Percentiles rank a stretch among this genome's conserved stretches.
phyloP scores from a whole-genome alignment of 2,113 vertebrate species.

The Morphnarchus princeps region DNA sequence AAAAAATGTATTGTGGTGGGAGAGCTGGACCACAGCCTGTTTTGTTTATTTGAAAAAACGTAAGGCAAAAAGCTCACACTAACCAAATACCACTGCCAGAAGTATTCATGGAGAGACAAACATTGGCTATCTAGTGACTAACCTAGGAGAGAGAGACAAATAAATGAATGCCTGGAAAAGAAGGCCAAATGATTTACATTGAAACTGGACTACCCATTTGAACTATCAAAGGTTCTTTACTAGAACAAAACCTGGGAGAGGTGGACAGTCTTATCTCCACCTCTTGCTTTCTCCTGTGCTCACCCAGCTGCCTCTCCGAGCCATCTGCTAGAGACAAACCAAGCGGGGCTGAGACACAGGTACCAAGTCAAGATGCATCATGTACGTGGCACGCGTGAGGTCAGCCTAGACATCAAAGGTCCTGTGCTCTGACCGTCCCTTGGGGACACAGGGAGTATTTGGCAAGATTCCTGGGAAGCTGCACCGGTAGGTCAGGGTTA shows the following conservation, averaged over 20 bases:
- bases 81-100: too few species aligned
- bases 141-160: not conserved
- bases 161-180: not conserved
- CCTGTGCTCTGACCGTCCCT: not conserved
- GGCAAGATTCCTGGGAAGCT: not conserved
- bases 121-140: not conserved
- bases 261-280: not conserved
- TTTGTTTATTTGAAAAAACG: not conserved
- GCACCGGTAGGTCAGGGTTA: too few species aligned
- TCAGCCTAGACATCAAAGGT: not conserved
- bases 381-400: rapidly evolving
- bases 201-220: not conserved
- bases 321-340: too few species aligned
- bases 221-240: not conserved
- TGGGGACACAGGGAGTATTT: not conserved
- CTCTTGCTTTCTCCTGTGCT: not conserved
- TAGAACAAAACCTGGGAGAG: not conserved
- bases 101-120: not conserved
- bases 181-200: too few species aligned
- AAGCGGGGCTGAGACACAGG: too few species aligned
- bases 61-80: not conserved
- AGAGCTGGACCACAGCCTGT: not conserved
- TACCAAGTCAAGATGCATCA: not conserved
- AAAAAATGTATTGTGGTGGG: not conserved
- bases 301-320: not conserved